Evolutionary conservation across 2,888 invertebrate species (phyloP).

Genomic region (Zaprionus bogoriensis): DNA sequence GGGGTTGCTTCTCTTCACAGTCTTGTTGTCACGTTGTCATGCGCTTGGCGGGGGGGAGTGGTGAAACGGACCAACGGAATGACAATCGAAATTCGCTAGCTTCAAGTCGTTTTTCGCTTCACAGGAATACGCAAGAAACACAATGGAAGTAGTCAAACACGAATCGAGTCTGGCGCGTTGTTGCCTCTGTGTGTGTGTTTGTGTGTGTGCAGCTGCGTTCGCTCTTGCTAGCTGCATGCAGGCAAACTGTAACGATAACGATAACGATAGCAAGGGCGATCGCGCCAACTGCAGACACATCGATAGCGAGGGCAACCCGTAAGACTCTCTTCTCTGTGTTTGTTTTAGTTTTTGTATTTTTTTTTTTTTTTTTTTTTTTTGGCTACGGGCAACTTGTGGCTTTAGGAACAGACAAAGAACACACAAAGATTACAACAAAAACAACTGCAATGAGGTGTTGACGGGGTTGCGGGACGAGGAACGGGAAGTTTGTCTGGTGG

Average conservation of each 20-base stretch:
- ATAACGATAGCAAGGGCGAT: slow-evolving; percentile 27
- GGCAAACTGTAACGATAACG: slow-evolving; percentile 29
- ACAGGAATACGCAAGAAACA: slow-evolving; percentile 22
- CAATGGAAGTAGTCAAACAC: slow-evolving; percentile 15
- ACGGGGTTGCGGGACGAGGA: slow-evolving; percentile 14
- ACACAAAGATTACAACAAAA: slow-evolving; percentile 55
- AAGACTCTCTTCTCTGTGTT: slow-evolving; percentile 33
- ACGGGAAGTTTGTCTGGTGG: slow-evolving; percentile 26
- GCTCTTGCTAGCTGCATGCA: slow-evolving; percentile 40
- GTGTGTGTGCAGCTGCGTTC: slow-evolving; percentile 33
- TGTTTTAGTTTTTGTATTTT: slow-evolving; percentile 2
- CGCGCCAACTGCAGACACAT: slow-evolving; percentile 26
- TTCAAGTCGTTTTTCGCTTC: not conserved
- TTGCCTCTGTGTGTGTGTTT: not conserved
- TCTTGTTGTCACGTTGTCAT: not conserved
- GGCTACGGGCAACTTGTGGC: slow-evolving; percentile 6
- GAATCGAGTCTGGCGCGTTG: slow-evolving; percentile 34
- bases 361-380: slow-evolving; percentile 3
- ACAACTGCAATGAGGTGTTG: slow-evolving; percentile 55
- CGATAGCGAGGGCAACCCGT: slow-evolving; percentile 28
- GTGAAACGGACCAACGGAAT: not conserved
- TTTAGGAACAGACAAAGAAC: slow-evolving; percentile 50
- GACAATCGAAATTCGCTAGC: slow-evolving; percentile 13
- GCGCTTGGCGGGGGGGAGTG: not conserved
- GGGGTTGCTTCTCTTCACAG: not conserved